Evolutionary conservation across 2,888 invertebrate species (phyloP).

Genomic region (Habroteleia sp.): DNA sequence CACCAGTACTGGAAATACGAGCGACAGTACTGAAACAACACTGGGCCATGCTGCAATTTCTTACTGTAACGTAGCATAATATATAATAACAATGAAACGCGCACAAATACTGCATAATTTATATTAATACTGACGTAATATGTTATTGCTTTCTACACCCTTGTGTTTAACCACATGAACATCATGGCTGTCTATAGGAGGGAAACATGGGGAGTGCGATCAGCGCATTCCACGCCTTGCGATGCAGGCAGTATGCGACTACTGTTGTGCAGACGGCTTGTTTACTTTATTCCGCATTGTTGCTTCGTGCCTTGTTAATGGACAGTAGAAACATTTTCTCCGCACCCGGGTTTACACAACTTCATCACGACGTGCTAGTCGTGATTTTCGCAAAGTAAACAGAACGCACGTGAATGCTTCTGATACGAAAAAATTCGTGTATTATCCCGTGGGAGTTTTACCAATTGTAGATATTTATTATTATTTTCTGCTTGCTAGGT

Average conservation of each 20-base stretch:
- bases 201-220: constrained; percentile 48
- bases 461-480: background rate
- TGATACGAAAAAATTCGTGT: constrained; percentile 21
- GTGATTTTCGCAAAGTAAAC: constrained; percentile 61
- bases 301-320: constrained; percentile 74
- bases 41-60: too few species aligned
- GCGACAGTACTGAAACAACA: too few species aligned
- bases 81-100: too few species aligned
- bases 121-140: constrained; percentile 49
- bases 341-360: constrained; percentile 52
- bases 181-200: constrained; percentile 39
- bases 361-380: constrained; percentile 45
- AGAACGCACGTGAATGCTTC: constrained; percentile 22
- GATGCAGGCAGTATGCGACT: constrained; percentile 65
- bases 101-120: too few species aligned
- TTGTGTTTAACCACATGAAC: constrained; percentile 58
- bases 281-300: constrained; percentile 78
- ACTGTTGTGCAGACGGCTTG: constrained; percentile 71
- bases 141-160: constrained; percentile 50
- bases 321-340: constrained; percentile 70
- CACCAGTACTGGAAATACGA: too few species aligned
- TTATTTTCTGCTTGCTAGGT: constrained; percentile 8
- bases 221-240: constrained; percentile 54
- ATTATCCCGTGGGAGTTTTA: constrained; percentile 20
- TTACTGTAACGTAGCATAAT: too few species aligned